These are phyloP conservation scores for Xestia sexstrigata DNA, from an alignment of 2,888 invertebrate genomes.

Conservation along the genomic window DNA sequence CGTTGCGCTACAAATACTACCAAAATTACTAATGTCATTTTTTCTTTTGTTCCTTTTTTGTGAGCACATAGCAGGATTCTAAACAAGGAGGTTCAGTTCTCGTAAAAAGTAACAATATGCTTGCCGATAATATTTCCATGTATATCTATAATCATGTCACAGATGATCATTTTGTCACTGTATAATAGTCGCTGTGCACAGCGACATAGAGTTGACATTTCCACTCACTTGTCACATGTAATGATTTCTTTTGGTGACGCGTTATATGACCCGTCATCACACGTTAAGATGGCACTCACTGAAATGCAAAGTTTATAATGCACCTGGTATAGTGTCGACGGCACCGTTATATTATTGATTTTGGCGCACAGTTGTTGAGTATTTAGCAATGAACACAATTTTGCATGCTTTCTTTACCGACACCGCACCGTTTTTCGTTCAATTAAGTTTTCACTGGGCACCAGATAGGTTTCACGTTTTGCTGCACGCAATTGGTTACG, in stretches of 20 bases:
- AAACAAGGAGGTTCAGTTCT: constrained; percentile 88
- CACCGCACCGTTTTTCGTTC: constrained; percentile 89
- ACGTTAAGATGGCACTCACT: constrained; percentile 90
- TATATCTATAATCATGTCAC: constrained; percentile 82
- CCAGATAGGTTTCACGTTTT: constrained; percentile 85
- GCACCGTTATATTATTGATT: constrained; percentile 90
- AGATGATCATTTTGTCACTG: constrained; percentile 79
- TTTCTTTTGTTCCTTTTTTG: constrained; percentile 87
- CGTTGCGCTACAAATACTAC: constrained; percentile 77
- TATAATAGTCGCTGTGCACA: constrained; percentile 76
- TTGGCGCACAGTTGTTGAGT: constrained; percentile 91
- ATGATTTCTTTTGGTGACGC: constrained; percentile 90
- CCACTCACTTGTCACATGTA: constrained; percentile 94
- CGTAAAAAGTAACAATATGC: constrained; percentile 88
- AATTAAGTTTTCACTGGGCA: constrained; percentile 89
- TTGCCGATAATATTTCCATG: constrained; percentile 86
- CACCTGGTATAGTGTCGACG: constrained; percentile 90
- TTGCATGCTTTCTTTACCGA: constrained; percentile 90
- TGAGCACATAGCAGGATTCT: constrained; percentile 91
- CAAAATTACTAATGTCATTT: constrained; percentile 88
- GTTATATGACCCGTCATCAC: constrained; percentile 77
- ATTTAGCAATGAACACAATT: constrained; percentile 91
- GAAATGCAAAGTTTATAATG: constrained; percentile 90
- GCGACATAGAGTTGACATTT: constrained; percentile 80
- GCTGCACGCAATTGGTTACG: constrained; percentile 74